A percentile compares a stretch with the other conserved stretches of the same genome.
These are phyloP conservation scores for Liposcelis brunnea DNA, from an alignment of 2,888 invertebrate species.

Conservation along the genomic window DNA sequence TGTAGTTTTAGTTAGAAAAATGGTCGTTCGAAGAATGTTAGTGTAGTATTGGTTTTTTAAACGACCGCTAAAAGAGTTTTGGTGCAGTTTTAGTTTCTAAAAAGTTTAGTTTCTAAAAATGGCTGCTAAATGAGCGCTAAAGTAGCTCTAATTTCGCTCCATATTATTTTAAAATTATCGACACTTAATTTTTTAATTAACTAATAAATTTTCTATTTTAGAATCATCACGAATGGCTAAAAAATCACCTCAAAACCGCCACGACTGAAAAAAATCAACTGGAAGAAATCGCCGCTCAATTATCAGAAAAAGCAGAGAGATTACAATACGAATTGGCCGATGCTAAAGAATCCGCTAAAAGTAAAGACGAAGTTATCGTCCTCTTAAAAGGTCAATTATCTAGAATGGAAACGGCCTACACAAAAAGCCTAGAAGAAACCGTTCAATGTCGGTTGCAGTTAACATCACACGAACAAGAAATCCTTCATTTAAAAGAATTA, in stretches of 20 bases:
- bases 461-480: constrained; percentile 20
- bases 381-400: constrained; percentile 10
- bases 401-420: constrained; percentile 19
- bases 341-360: constrained; percentile 18
- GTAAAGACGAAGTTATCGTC: constrained; percentile 17
- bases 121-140: too few relatives aligned
- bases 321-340: constrained; percentile 21
- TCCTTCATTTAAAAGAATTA: constrained; percentile 20
- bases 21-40: too few relatives aligned
- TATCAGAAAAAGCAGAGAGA: constrained; percentile 19
- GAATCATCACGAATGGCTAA: constrained; percentile 17
- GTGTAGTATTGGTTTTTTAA: too few relatives aligned
- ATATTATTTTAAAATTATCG: too few relatives aligned
- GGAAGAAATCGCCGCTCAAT: constrained; percentile 19
- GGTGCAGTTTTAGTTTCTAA: too few relatives aligned
- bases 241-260: constrained; percentile 18
- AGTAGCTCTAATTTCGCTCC: too few relatives aligned
- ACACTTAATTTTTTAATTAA: too few relatives aligned
- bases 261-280: constrained; percentile 19
- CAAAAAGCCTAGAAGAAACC: constrained; percentile 19
- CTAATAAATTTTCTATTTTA: too few relatives aligned
- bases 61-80: too few relatives aligned
- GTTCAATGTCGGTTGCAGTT: constrained; percentile 18
- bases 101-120: too few relatives aligned
- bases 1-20: too few relatives aligned